These are phyloP conservation scores for Frankliniella intonsa DNA, from an alignment of 2,888 invertebrate species.

Conservation along the genomic window DNA sequence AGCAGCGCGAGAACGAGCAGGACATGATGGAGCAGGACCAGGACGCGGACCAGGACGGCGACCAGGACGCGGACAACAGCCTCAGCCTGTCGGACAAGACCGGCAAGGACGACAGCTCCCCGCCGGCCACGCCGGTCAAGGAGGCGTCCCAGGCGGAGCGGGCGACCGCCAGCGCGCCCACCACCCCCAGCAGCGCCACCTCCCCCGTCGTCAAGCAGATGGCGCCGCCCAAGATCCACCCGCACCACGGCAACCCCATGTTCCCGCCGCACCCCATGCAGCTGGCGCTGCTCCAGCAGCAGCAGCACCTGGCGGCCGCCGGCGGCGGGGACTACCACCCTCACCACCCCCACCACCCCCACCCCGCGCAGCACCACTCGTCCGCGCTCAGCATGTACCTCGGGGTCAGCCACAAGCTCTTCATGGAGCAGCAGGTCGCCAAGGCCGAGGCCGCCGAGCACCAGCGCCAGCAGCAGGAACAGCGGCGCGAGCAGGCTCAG, in stretches of 20 bases:
- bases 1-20: constrained; percentile 36
- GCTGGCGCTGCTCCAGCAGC: constrained; percentile 47
- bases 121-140: constrained; percentile 40
- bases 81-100: constrained; percentile 50
- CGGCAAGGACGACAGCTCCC: constrained; percentile 29
- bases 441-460: constrained; percentile 60
- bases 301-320: constrained; percentile 42
- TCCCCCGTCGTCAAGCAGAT: constrained; percentile 49
- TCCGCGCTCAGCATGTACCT: constrained; percentile 60
- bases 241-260: constrained; percentile 44
- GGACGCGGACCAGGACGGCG: constrained; percentile 39
- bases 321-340: constrained; percentile 43
- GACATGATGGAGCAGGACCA: neutral
- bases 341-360: constrained; percentile 45
- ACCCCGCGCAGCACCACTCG: constrained; percentile 43
- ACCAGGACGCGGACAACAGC: constrained; percentile 56
- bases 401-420: constrained; percentile 70
- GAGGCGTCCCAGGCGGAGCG: constrained; percentile 37
- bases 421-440: constrained; percentile 73
- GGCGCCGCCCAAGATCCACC: constrained; percentile 60
- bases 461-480: constrained; percentile 52
- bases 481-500: constrained; percentile 49
- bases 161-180: constrained; percentile 44
- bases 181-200: constrained; percentile 44
- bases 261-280: constrained; percentile 50